Evolutionary conservation across 2,797 vertebrate genomes (phyloP).

Genomic region (Gymnothorax reevesii): DNA sequence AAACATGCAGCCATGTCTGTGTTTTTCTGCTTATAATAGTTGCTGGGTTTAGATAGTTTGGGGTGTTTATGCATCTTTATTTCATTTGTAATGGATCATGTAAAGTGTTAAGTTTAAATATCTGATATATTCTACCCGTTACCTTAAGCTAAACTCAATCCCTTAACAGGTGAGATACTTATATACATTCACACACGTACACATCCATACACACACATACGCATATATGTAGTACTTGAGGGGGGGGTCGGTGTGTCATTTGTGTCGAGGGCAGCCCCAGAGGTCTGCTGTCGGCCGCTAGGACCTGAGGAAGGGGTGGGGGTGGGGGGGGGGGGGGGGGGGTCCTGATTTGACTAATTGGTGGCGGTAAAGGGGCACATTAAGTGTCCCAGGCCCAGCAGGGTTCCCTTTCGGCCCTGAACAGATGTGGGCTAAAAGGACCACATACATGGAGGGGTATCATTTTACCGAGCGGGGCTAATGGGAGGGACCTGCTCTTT

Average conservation of each 20-base stretch:
- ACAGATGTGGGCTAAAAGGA: conserved; percentile 95
- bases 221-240: too few relatives aligned
- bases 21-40: too few relatives aligned
- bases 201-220: too few relatives aligned
- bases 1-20: too few relatives aligned
- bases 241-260: neutral
- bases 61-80: too few relatives aligned
- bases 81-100: too few relatives aligned
- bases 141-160: too few relatives aligned
- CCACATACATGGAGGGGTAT: conserved; percentile 97
- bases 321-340: conserved; percentile 24
- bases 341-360: conserved; percentile 60
- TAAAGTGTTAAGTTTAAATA: too few relatives aligned
- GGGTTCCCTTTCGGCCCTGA: conserved; percentile 69
- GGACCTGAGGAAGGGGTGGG: conserved; percentile 21
- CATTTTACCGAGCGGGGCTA: conserved; percentile 94
- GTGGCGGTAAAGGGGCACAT: conserved; percentile 61
- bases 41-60: too few relatives aligned
- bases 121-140: too few relatives aligned
- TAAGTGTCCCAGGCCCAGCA: conserved; percentile 69
- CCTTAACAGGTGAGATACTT: too few relatives aligned
- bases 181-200: too few relatives aligned
- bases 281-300: neutral
- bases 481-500: conserved; percentile 91
- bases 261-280: neutral